phyloP scores from a whole-genome alignment of 1,140 invertebrate species.

The Wasmannia auropunctata region DNA sequence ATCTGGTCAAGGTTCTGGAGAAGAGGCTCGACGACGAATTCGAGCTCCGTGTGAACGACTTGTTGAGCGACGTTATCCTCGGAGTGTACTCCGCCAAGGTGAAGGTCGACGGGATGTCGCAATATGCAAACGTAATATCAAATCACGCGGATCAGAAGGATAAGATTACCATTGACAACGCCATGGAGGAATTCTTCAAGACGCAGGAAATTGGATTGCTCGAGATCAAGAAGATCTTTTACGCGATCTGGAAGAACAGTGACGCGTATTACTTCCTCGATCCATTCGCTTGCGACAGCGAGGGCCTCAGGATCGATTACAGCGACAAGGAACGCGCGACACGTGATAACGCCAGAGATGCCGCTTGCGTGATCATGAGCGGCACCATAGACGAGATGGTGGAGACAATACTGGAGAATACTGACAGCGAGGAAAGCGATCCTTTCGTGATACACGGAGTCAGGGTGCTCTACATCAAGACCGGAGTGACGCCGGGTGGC shows the following conservation, averaged over 20 bases:
- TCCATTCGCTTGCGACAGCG: slow-evolving; percentile 80
- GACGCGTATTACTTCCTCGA: slow-evolving; percentile 81
- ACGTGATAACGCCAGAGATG: slow-evolving; percentile 10
- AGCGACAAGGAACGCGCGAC: slow-evolving; percentile 43
- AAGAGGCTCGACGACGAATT: slow-evolving; percentile 77
- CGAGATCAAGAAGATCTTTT: slow-evolving; percentile 79
- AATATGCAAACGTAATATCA: slow-evolving; percentile 78
- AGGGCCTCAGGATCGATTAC: slow-evolving; percentile 75
- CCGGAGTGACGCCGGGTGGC: slow-evolving; percentile 52
- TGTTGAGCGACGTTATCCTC: slow-evolving; percentile 80
- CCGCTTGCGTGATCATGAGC: slow-evolving; percentile 80
- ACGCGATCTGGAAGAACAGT: slow-evolving; percentile 81
- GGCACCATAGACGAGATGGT: slow-evolving; percentile 78
- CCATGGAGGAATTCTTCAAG: slow-evolving; percentile 77
- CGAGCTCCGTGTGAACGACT: slow-evolving; percentile 74
- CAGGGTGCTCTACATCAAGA: slow-evolving; percentile 79
- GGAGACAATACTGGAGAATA: slow-evolving; percentile 79
- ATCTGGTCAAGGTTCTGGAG: slow-evolving; percentile 74
- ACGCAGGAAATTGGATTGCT: slow-evolving; percentile 69
- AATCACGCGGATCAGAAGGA: slow-evolving; percentile 73
- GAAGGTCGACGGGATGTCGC: slow-evolving; percentile 73
- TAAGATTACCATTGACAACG: slow-evolving; percentile 70
- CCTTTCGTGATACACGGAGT: slow-evolving; percentile 79
- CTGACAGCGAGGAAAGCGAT: slow-evolving; percentile 76
- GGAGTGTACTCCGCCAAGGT: slow-evolving; percentile 82